Conservation (phyloP, 64 coral and sea anemone species). For the Dendrophyllia cribrosa region DNA sequence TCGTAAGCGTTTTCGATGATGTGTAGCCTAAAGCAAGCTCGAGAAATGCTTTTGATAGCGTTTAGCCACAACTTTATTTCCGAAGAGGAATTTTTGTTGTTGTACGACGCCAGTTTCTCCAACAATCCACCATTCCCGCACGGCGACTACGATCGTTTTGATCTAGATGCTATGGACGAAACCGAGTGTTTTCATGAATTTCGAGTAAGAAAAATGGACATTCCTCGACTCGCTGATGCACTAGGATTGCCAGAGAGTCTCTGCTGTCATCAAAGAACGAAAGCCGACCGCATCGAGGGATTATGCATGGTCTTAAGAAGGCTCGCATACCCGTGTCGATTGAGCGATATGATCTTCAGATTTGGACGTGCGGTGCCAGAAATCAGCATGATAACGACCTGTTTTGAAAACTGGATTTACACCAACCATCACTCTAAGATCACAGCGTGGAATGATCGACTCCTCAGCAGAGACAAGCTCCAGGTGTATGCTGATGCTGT, state of each 20-base stretch:
- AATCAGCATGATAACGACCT: too few species aligned
- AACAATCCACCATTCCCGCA: constrained; percentile 10
- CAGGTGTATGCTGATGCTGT: too few species aligned
- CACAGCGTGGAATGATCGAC: too few species aligned
- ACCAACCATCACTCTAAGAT: too few species aligned
- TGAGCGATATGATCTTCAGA: constrained; percentile 22
- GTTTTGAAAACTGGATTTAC: too few species aligned
- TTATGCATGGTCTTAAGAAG: constrained; percentile 3
- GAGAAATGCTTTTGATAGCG: neutral
- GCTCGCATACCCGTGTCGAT: constrained; percentile 4
- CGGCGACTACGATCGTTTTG: constrained; percentile 10
- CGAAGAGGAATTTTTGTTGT: neutral
- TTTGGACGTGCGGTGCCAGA: too few species aligned
- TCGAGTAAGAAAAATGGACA: constrained; percentile 41
- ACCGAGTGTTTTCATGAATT: constrained; percentile 43
- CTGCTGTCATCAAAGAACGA: neutral
- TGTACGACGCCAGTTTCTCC: neutral
- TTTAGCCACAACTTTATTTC: neutral
- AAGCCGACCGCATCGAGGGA: constrained; percentile 15
- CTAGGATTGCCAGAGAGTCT: constrained; percentile 13
- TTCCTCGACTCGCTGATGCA: neutral
- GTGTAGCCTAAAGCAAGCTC: neutral
- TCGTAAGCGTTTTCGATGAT: neutral
- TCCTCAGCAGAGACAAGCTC: too few species aligned
- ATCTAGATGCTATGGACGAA: constrained; percentile 36